Conservation (phyloP, 1,140 invertebrate genomes). For the Lethrus apterus region DNA sequence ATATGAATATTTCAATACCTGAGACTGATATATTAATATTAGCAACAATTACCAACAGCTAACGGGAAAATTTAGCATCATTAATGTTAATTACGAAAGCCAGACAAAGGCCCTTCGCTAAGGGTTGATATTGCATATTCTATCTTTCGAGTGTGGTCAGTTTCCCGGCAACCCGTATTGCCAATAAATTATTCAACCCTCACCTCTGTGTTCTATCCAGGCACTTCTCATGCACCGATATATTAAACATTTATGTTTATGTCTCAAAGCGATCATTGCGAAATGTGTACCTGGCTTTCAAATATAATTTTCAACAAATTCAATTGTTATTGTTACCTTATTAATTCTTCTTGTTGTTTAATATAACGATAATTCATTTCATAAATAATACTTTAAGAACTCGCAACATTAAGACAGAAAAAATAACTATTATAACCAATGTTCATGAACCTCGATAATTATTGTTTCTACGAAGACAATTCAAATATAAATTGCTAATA, state of each 20-base stretch:
- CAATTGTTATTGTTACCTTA: too few relatives aligned
- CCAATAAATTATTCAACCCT: slow-evolving; percentile 8
- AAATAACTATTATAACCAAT: too few relatives aligned
- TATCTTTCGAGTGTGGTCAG: slow-evolving; percentile 15
- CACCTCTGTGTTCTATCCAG: slow-evolving; percentile 3
- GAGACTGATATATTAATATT: not conserved
- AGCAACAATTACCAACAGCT: not conserved
- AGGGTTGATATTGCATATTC: slow-evolving; percentile 14
- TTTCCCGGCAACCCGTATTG: slow-evolving; percentile 12
- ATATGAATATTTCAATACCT: too few relatives aligned
- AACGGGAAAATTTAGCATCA: slow-evolving; percentile 4
- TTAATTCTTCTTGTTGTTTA: too few relatives aligned
- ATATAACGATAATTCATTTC: too few relatives aligned
- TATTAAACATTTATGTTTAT: slow-evolving; percentile 10
- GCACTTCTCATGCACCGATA: not conserved
- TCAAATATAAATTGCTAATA: too few relatives aligned
- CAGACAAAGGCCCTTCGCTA: not conserved
- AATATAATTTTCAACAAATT: too few relatives aligned
- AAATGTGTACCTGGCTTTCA: too few relatives aligned
- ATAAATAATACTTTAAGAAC: too few relatives aligned
- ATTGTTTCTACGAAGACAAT: too few relatives aligned
- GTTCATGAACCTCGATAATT: too few relatives aligned
- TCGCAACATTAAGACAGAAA: too few relatives aligned
- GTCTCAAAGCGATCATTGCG: slow-evolving; percentile 2
- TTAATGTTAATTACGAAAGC: slow-evolving; percentile 4